These are phyloP conservation scores for Pyrrhura leucotis DNA, from an alignment of 2,797 vertebrate species.

Conservation along the genomic window DNA sequence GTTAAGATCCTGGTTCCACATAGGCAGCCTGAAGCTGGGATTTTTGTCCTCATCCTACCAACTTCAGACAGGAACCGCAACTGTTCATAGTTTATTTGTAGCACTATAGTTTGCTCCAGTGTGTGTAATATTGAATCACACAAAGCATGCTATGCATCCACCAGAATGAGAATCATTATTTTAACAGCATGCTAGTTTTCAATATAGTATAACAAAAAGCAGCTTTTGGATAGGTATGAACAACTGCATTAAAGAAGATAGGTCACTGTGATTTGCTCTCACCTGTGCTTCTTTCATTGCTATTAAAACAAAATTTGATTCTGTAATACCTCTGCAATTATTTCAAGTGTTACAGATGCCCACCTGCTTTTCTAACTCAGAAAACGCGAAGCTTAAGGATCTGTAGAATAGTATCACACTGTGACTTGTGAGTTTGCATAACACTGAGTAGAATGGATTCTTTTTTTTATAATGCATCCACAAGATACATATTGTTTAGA, in stretches of 20 bases:
- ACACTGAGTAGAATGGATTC: neutral
- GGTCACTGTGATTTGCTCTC: neutral
- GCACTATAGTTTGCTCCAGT: neutral
- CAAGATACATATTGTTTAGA: neutral
- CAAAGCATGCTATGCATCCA: neutral
- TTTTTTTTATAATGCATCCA: neutral
- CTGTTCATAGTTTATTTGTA: neutral
- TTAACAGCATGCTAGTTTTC: neutral
- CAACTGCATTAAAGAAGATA: neutral
- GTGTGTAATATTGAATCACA: neutral
- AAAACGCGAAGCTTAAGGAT: neutral
- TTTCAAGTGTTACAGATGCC: neutral
- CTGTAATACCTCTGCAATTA: neutral
- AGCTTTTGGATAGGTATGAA: neutral
- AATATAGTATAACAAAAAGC: neutral
- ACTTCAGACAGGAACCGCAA: neutral
- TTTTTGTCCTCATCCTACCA: neutral
- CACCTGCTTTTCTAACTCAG: neutral
- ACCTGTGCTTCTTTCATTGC: neutral
- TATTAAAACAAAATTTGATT: neutral
- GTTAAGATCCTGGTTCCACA: neutral
- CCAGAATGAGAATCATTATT: neutral
- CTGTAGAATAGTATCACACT: neutral
- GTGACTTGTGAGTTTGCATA: neutral
- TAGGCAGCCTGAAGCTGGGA: neutral